Conservation (phyloP, 2,797 vertebrate genomes). For the Melanotaenia trifasciata region DNA sequence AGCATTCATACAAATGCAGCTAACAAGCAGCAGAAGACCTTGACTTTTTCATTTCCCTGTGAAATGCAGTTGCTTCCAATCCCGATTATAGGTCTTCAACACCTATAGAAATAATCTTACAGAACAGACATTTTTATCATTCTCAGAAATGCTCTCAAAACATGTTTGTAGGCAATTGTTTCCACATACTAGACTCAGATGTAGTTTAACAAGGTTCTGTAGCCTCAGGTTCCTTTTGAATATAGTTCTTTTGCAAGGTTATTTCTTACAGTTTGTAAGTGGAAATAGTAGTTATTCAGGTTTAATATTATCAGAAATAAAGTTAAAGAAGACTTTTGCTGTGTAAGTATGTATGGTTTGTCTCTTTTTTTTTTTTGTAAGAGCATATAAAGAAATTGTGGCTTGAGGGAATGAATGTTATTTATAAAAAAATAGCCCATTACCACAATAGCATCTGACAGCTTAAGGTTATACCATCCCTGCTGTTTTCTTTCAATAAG, state of each 20-base stretch:
- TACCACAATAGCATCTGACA: neutral
- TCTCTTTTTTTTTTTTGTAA: neutral
- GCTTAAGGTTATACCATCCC: neutral
- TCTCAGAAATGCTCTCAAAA: neutral
- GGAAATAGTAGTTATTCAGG: slow-evolving; percentile 4
- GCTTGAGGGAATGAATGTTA: neutral
- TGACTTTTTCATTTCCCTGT: neutral
- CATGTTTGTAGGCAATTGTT: neutral
- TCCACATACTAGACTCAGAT: neutral
- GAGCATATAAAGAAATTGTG: neutral
- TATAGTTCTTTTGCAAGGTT: neutral
- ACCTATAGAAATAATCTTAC: slow-evolving; percentile 10
- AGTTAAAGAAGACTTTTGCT: neutral
- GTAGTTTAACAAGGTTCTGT: neutral
- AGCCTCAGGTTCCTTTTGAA: neutral
- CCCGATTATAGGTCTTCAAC: slow-evolving; percentile 13
- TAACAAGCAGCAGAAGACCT: slow-evolving; percentile 3
- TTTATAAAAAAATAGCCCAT: neutral
- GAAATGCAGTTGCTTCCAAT: neutral
- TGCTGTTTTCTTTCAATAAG: neutral
- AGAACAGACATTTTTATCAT: neutral
- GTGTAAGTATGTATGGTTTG: neutral
- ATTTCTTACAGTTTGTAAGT: neutral
- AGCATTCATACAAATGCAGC: slow-evolving; percentile 6
- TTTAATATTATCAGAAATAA: neutral